A percentile compares a stretch with the other conserved stretches of the same genome.
Conservation (phyloP, 2,888 invertebrate genomes). For the Onchidella celtica region DNA sequence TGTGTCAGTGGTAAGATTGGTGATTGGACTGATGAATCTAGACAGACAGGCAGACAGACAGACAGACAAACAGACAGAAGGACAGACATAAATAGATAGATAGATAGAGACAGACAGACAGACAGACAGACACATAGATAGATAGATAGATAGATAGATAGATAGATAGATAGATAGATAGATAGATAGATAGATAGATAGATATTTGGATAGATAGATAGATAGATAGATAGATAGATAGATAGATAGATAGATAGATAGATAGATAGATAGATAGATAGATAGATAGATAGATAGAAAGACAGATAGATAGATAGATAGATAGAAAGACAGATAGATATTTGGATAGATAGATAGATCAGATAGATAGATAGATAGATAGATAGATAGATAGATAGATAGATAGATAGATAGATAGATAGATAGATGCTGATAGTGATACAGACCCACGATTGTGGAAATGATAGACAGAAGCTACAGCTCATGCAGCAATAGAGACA, state of each 20-base stretch:
- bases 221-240: neutral
- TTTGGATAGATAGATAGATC: neutral
- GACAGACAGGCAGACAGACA: no score
- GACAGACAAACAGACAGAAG: no score
- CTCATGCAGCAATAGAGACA: no score
- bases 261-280: neutral
- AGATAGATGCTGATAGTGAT: neutral
- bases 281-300: neutral
- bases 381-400: neutral
- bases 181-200: neutral
- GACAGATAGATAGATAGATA: neutral
- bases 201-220: neutral
- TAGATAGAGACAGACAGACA: no score
- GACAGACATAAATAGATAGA: no score
- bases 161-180: neutral
- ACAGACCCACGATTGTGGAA: no score
- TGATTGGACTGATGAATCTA: no score
- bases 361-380: neutral
- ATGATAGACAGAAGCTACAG: no score
- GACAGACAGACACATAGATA: no score
- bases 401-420: neutral
- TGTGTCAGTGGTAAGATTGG: no score
- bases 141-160: neutral
- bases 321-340: neutral
- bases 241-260: neutral